A percentile compares a stretch with the other conserved stretches of the same genome.
Evolutionary conservation across 92 coral and sea anemone genomes (phyloP).

Genomic region (Porites evermanni): DNA sequence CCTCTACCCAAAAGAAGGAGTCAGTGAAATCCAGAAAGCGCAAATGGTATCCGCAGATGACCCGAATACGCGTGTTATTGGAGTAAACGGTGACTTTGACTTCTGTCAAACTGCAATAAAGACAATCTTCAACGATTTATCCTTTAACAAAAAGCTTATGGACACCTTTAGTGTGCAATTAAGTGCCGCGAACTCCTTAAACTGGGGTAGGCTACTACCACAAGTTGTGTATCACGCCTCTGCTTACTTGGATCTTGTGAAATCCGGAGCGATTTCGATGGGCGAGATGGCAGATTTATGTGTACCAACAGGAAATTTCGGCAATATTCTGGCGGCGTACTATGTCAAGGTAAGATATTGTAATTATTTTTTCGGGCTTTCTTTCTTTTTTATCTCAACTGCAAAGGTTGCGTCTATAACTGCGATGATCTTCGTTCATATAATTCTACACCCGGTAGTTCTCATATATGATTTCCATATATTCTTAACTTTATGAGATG

Average conservation of each 20-base stretch:
- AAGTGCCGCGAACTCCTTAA: slow-evolving; percentile 92
- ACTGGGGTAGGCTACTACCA: slow-evolving; percentile 96
- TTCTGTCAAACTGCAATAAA: slow-evolving; percentile 92
- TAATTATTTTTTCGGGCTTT: not conserved
- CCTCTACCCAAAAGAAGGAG: slow-evolving; percentile 83
- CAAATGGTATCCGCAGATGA: slow-evolving; percentile 81
- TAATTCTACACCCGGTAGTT: too few species aligned
- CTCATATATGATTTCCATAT: too few species aligned
- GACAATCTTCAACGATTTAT: slow-evolving; percentile 69
- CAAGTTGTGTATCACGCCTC: slow-evolving; percentile 92
- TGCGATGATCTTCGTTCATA: too few species aligned
- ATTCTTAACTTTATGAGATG: too few species aligned
- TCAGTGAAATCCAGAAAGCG: slow-evolving; percentile 79
- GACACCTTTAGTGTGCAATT: slow-evolving; percentile 61
- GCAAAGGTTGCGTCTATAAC: too few species aligned
- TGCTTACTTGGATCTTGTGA: slow-evolving; percentile 88
- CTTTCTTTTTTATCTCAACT: too few species aligned
- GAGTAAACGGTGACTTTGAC: slow-evolving; percentile 85
- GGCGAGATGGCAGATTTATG: slow-evolving; percentile 84
- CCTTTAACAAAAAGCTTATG: slow-evolving; percentile 61
- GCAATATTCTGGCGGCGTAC: slow-evolving; percentile 94
- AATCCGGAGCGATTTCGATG: slow-evolving; percentile 77
- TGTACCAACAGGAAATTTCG: slow-evolving; percentile 97
- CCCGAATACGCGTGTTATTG: slow-evolving; percentile 69
- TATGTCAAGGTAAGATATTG: slow-evolving; percentile 78